These are phyloP conservation scores for Brachionus paranguensis DNA, from an alignment of 1,140 invertebrate genomes.

Conservation along the genomic window DNA sequence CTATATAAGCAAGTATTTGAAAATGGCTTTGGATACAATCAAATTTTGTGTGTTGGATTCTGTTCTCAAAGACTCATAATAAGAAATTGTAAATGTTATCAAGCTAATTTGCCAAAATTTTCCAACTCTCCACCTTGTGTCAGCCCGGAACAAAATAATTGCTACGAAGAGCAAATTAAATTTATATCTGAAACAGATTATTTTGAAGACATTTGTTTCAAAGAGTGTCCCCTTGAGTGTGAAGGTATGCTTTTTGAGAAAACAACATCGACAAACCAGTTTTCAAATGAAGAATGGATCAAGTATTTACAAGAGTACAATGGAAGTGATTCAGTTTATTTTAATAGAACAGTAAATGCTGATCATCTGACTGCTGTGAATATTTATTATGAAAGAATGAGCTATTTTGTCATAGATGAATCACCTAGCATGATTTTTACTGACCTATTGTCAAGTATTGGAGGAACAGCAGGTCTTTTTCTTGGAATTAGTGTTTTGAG, in stretches of 20 bases:
- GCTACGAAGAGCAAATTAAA: not conserved
- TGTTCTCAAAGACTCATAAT: not conserved
- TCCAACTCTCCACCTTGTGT: not conserved
- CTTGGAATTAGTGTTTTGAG: not conserved
- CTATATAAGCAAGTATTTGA: not conserved
- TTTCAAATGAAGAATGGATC: not conserved
- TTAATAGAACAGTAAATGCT: not conserved
- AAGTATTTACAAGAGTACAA: not conserved
- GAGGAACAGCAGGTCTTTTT: not conserved
- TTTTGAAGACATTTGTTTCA: not conserved
- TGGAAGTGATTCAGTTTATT: not conserved
- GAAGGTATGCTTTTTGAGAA: not conserved
- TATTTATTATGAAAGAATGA: conserved; percentile 1
- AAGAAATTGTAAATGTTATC: not conserved
- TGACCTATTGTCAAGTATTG: not conserved
- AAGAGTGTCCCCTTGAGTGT: not conserved
- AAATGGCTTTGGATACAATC: not conserved
- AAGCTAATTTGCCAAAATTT: not conserved
- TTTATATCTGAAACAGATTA: not conserved
- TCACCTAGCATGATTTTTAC: not conserved
- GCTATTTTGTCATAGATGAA: not conserved
- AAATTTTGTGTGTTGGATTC: not conserved
- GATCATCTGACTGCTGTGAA: not conserved
- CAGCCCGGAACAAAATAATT: not conserved
- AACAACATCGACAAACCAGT: not conserved